Base-by-base conservation (phyloP, 2,113 vertebrate genomes). In the Platichthys stellatus region DNA sequence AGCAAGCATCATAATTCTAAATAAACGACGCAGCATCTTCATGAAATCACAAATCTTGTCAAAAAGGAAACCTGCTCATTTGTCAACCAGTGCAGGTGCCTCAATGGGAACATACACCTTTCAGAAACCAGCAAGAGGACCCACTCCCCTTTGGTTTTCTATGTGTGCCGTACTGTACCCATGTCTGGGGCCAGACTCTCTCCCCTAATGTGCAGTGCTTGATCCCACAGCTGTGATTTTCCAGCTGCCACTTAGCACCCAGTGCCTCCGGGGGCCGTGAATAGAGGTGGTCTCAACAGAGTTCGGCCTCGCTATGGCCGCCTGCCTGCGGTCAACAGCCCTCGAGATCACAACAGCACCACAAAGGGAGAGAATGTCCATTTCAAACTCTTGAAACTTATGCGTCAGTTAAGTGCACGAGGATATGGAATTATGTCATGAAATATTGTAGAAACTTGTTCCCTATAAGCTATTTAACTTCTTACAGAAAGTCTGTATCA, bases 161-260 rank as follows among this genome's bases (percentile, higher is more conserved):
- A 45, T 74, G 84, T 38, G 70, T 49, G 65, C 70, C 53, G 23
- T 78, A 81, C 83, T 82, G 78, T 80, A 90, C 45, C 28, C 54
- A 45, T 38, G 65, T 78, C 68, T 77, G 68, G 56, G 75, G 51
- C 69, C 60, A 17, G 68, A 80, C 69, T 86, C 78, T 70, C 65
- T 79, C 17, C 47, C 76, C 77, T 92, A 88, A 90, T 90, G 73
- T 75, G 85, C 65, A 71, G 15, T 88, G 88, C 86, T 88, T 89
- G 83, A 89, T 90, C 88, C 83, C 87, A 75, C 89, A 91, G 88
- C 82, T 90, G 86, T 85, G 87, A 93, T 92, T 93, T 93, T 93
- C 88, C 87, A 87, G 89, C 91, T 93, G 92, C 91, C 92, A 92
- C 88, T 93, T 93, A 91, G 73, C 82, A 80, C 81, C 82, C 86